Evolutionary conservation across 2,888 invertebrate species (phyloP), one percentile per base, ranked within the genome.

Genomic region (Chorisops tibialis): DNA sequence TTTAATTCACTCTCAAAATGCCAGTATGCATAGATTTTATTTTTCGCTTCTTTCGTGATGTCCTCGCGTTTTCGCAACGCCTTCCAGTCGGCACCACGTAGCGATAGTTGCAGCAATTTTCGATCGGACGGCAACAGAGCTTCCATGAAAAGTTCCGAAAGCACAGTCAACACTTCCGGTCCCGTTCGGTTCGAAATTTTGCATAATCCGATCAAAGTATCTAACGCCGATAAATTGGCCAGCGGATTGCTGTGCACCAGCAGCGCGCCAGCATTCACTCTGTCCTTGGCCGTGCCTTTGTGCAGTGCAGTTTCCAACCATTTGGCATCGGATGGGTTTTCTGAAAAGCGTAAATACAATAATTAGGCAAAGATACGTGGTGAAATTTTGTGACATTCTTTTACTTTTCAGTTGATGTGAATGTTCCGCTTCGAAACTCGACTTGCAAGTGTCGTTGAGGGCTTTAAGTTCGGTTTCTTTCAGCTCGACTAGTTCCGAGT

Each of bases 1-100:
- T 93, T 93, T 1, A 98, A 76, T 70, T 91, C 88, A 72, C 90
- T 89, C 75, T 98, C 98, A 77, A 88, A 97, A 71, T 88, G 86
- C 96, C 96, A 98, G 60, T 85, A 77, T 9, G 87, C 84, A 14
- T 91, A 81, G 65, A 88, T 79, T 67, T 84, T 86, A 59, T 86
- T 81, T 50, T 85, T 79, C 0, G 84, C 81, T 22, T 85, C 82
- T 68, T 86, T 87, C 68, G 87, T 68, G 4, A 78, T 49, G 1
- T 65, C 61, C 0, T 70, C 68, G 16, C 71, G 69, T 18, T 75
- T 77, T 16, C 71, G 72, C 2, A 78, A 48, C 1, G 67, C 45
- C 61, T 78, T 79, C 77, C 77, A 79, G 62, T 78, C 77, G 2
- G 71, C 71, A 1, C 73, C 79, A 1, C 79, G 73, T 61, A 74